phyloP scores from a whole-genome alignment of 2,113 vertebrate species.

The Hyperopisus bebe region DNA sequence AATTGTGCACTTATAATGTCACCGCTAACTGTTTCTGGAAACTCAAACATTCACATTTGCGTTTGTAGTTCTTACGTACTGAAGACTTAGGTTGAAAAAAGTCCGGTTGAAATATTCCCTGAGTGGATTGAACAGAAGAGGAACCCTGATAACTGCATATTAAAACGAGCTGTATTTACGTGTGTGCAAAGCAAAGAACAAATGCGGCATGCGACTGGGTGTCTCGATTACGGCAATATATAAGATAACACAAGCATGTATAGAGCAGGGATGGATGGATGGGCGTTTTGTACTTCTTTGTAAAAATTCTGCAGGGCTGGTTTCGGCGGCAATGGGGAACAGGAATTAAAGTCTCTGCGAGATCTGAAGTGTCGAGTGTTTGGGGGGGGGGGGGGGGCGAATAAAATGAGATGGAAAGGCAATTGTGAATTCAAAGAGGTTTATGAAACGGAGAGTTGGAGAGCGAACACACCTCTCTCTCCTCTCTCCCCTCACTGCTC shows the following conservation, averaged over 20 bases:
- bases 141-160: background rate
- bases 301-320: background rate
- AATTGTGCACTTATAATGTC: background rate
- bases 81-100: background rate
- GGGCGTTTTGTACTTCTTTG: background rate
- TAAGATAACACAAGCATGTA: background rate
- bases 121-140: background rate
- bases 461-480: constrained; percentile 19
- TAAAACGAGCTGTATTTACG: background rate
- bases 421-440: constrained; percentile 54
- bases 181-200: background rate
- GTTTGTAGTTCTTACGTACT: background rate
- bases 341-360: background rate
- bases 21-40: background rate
- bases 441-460: constrained; percentile 51
- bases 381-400: constrained; percentile 20
- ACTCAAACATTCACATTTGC: background rate
- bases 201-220: background rate
- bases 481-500: background rate
- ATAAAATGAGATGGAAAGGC: constrained; percentile 46
- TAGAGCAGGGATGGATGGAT: background rate
- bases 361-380: background rate
- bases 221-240: background rate
- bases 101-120: background rate
- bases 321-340: background rate